Evolutionary conservation across 2,888 invertebrate genomes (phyloP).

Genomic region (Trachelus stipa): DNA sequence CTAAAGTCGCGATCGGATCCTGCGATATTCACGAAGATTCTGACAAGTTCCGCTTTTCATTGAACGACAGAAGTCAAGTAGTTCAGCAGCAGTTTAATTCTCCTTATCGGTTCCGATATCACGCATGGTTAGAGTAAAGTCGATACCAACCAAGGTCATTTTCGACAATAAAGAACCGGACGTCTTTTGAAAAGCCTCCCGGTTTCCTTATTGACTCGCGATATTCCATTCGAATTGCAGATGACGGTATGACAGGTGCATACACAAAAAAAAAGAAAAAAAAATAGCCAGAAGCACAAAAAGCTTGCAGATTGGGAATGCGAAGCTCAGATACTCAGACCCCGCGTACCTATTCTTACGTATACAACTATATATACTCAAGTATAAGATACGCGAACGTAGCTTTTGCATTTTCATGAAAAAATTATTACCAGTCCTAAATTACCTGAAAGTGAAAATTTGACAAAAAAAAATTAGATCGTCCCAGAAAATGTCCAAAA

Average conservation of each 20-base stretch:
- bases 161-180: background rate
- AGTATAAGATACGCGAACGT: background rate
- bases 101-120: slow-evolving; percentile 9
- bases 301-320: background rate
- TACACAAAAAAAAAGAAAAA: background rate
- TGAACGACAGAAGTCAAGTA: background rate
- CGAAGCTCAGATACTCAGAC: no score
- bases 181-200: background rate
- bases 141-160: background rate
- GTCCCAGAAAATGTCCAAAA: no score
- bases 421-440: background rate
- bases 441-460: background rate
- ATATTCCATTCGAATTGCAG: background rate
- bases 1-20: background rate
- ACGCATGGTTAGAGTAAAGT: background rate
- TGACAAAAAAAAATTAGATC: no score
- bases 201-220: background rate
- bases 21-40: background rate
- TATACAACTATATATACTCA: background rate
- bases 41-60: background rate
- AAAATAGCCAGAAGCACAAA: no score
- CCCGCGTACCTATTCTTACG: background rate
- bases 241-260: background rate
- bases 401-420: background rate
- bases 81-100: slow-evolving; percentile 18